Percentiles rank a stretch among this genome's conserved stretches.
Conservation (phyloP, 2,888 invertebrate species). For the Sturmia bella region DNA sequence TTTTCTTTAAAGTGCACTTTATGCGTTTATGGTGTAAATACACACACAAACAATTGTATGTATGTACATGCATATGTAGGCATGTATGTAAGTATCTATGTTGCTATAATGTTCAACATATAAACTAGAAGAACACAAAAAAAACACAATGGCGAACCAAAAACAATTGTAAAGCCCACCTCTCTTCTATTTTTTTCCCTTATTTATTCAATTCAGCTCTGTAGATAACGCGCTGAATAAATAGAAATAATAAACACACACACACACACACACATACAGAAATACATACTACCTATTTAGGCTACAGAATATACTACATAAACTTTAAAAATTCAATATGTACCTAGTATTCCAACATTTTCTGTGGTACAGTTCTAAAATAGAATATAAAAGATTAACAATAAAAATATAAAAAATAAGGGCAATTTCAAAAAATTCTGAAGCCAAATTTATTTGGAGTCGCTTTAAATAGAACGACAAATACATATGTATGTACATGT, state of each 20-base stretch:
- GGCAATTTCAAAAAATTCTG: too few species aligned
- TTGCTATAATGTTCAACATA: neutral
- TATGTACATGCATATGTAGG: neutral
- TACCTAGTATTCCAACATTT: too few species aligned
- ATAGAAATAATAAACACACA: neutral
- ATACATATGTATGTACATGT: too few species aligned
- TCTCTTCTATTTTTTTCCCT: neutral
- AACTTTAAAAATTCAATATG: too few species aligned
- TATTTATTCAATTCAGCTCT: conserved; percentile 1
- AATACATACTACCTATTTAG: too few species aligned
- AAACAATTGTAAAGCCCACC: neutral
- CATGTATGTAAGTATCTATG: neutral
- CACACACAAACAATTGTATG: neutral
- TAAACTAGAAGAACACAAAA: conserved; percentile 11
- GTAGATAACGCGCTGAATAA: neutral
- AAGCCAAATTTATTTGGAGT: too few species aligned
- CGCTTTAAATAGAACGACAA: too few species aligned
- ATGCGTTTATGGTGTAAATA: neutral
- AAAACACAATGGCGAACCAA: conserved; percentile 2
- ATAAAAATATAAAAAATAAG: too few species aligned
- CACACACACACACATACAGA: neutral
- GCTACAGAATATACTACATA: too few species aligned
- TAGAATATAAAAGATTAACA: too few species aligned
- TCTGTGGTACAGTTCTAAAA: too few species aligned
- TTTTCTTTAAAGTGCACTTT: too few species aligned